phyloP scores from a whole-genome alignment of 2,888 invertebrate genomes.

The Nowickia ferox region DNA sequence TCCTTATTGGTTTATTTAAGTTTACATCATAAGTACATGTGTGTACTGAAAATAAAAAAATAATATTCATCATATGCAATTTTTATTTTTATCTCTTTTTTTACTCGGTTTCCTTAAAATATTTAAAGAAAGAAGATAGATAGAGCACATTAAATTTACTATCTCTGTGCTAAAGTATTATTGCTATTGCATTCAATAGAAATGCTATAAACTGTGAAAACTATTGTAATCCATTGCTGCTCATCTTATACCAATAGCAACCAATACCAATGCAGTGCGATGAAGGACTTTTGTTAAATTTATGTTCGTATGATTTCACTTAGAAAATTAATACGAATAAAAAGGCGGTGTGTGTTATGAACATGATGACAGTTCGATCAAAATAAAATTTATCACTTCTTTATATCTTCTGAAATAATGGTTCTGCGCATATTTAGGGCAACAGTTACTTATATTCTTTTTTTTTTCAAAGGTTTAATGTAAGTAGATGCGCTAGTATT shows the following conservation, averaged over 20 bases:
- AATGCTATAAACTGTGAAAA: conserved; percentile 48
- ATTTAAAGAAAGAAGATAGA: conserved; percentile 43
- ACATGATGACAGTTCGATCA: conserved; percentile 63
- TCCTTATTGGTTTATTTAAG: conserved; percentile 25
- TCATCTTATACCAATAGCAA: conserved; percentile 10
- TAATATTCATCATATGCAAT: conserved; percentile 49
- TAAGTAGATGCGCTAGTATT: not conserved
- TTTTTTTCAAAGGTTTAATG: not conserved
- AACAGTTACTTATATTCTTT: conserved; percentile 6
- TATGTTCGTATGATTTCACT: conserved; percentile 22
- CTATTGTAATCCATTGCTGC: conserved; percentile 45
- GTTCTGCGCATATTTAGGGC: conserved; percentile 9
- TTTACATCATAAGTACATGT: conserved; percentile 44
- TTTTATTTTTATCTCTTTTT: conserved; percentile 46
- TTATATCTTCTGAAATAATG: conserved; percentile 25
- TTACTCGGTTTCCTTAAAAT: conserved; percentile 33
- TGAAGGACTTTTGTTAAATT: conserved; percentile 6
- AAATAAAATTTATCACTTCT: conserved; percentile 69
- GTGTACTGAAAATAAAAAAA: conserved; percentile 21
- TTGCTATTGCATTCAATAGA: conserved; percentile 38
- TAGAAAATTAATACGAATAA: conserved; percentile 9
- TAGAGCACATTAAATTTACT: conserved; percentile 53
- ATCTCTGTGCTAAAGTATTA: conserved; percentile 16
- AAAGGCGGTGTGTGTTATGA: conserved; percentile 19
- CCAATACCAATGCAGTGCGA: not conserved